phyloP scores from a whole-genome alignment of 2,888 invertebrate genomes.

The Drosophila borborema region DNA sequence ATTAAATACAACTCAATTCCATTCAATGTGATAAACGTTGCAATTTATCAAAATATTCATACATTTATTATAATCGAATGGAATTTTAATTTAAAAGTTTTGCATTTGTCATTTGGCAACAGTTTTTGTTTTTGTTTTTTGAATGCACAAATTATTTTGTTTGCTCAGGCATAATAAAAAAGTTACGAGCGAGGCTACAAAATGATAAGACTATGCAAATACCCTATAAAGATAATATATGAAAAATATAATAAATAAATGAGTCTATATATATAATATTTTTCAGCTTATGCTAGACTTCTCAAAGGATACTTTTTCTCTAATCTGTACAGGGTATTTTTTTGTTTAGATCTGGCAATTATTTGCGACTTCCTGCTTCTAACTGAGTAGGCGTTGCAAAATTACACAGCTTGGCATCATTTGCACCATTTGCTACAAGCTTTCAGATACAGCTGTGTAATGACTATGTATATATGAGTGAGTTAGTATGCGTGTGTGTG shows the following conservation, averaged over 20 bases:
- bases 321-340: slow-evolving; percentile 3
- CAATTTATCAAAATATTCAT: slow-evolving; percentile 1
- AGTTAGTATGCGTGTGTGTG: slow-evolving; percentile 8
- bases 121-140: not conserved
- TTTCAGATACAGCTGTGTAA: slow-evolving; percentile 29
- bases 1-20: not conserved
- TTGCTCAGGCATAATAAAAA: slow-evolving; percentile 1
- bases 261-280: not conserved
- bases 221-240: not conserved
- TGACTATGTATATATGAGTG: slow-evolving; percentile 13
- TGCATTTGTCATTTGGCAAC: slow-evolving; percentile 7
- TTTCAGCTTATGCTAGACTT: not conserved
- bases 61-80: not conserved
- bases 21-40: not conserved
- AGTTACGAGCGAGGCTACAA: not conserved
- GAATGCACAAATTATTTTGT: slow-evolving; percentile 8
- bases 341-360: not conserved
- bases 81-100: slow-evolving; percentile 20
- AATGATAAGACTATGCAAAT: not conserved
- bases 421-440: slow-evolving; percentile 21
- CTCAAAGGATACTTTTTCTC: no score
- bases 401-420: slow-evolving; percentile 28
- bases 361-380: not conserved
- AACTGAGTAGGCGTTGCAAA: slow-evolving; percentile 25
- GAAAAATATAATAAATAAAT: not conserved